Percentiles rank a stretch among this genome's conserved stretches.
Conservation (phyloP, 2,888 invertebrate genomes). For the Eumerus sabulonum region DNA sequence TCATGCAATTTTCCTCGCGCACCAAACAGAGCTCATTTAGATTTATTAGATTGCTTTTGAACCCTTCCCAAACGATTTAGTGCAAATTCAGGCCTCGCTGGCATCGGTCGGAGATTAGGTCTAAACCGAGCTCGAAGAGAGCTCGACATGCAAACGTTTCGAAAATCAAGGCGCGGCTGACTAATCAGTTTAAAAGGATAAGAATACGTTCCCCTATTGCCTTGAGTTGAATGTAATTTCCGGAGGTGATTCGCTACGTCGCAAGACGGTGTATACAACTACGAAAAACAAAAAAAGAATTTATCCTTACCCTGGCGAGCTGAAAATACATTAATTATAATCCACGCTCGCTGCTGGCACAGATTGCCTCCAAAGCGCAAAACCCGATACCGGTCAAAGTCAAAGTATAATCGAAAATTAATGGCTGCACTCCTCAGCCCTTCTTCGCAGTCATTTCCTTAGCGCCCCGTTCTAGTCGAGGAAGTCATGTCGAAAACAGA, state of each 20-base stretch:
- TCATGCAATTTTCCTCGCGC: not conserved
- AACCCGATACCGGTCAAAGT: constrained; percentile 15
- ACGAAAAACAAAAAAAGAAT: not conserved
- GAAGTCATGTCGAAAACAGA: constrained; percentile 20
- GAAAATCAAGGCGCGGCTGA: constrained; percentile 63
- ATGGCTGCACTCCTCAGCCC: constrained; percentile 30
- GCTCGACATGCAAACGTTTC: constrained; percentile 14
- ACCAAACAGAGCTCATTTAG: not conserved
- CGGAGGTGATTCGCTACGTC: constrained; percentile 50
- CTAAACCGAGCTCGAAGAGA: constrained; percentile 6
- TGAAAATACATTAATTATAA: constrained; percentile 61
- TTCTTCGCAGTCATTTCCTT: not conserved
- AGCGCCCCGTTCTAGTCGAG: too few species aligned
- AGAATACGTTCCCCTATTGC: constrained; percentile 38
- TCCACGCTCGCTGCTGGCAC: constrained; percentile 23
- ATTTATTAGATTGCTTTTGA: not conserved
- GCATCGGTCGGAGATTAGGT: constrained; percentile 53
- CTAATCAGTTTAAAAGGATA: constrained; percentile 67
- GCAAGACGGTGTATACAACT: too few species aligned
- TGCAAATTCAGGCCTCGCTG: not conserved
- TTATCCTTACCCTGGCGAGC: not conserved
- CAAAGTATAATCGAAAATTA: constrained; percentile 63
- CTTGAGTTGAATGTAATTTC: constrained; percentile 63
- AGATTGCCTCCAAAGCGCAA: constrained; percentile 34
- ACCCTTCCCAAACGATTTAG: too few species aligned